A percentile compares a stretch with the other conserved stretches of the same genome.
Evolutionary conservation across 2,113 vertebrate species (phyloP).

Genomic region (Amia ocellicauda): DNA sequence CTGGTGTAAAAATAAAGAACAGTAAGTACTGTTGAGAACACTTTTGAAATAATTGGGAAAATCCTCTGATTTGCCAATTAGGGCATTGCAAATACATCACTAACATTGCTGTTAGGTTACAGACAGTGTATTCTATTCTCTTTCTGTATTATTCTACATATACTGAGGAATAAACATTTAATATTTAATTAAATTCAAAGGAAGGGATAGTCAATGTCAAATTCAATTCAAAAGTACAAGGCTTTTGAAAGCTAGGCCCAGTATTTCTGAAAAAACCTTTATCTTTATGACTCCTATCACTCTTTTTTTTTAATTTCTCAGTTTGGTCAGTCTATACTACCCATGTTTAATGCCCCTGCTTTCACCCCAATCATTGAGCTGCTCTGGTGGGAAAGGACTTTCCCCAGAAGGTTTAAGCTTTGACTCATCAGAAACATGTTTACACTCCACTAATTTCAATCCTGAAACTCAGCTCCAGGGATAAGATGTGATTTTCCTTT

Average conservation of each 20-base stretch:
- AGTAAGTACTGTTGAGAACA: too few relatives aligned
- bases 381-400: background rate
- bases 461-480: background rate
- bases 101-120: too few relatives aligned
- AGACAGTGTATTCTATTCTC: too few relatives aligned
- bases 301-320: slow-evolving; percentile 18
- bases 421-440: slow-evolving; percentile 11
- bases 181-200: too few relatives aligned
- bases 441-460: background rate
- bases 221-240: too few relatives aligned
- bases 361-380: slow-evolving; percentile 16
- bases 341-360: slow-evolving; percentile 13
- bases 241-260: slow-evolving; percentile 10
- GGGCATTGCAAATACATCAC: too few relatives aligned
- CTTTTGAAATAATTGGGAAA: too few relatives aligned
- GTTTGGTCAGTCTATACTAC: background rate
- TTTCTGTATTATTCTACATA: too few relatives aligned
- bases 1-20: too few relatives aligned
- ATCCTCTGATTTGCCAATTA: too few relatives aligned
- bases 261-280: slow-evolving; percentile 2
- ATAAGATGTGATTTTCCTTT: background rate
- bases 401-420: background rate
- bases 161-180: too few relatives aligned
- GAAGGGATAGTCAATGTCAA: too few relatives aligned
- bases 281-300: slow-evolving; percentile 6